Evolutionary conservation across 1,140 invertebrate genomes (phyloP).

Genomic region (Bursaphelenchus mucronatus): DNA sequence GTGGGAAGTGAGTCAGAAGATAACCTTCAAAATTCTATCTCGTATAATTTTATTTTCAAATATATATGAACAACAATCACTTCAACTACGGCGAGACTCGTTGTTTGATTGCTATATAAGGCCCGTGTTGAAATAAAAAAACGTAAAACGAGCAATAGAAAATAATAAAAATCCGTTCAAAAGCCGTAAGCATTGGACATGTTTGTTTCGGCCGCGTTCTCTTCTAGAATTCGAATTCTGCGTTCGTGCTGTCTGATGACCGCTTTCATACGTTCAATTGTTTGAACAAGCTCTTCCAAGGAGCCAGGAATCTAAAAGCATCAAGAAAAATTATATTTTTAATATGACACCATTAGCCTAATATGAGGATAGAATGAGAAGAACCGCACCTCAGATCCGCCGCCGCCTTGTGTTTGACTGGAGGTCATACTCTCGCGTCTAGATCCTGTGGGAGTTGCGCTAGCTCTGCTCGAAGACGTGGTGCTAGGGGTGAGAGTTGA

Average conservation of each 20-base stretch:
- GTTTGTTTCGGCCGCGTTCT: slow-evolving; percentile 59
- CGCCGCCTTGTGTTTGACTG: slow-evolving; percentile 2
- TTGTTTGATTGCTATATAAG: too few relatives aligned
- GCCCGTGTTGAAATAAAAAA: background rate
- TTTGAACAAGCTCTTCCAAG: slow-evolving; percentile 77
- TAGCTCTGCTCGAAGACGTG: background rate
- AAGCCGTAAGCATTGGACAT: slow-evolving; percentile 24
- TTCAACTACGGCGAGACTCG: too few relatives aligned
- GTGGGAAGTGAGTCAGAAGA: too few relatives aligned
- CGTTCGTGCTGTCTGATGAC: slow-evolving; percentile 91
- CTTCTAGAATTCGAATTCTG: slow-evolving; percentile 73
- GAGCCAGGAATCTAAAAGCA: slow-evolving; percentile 17
- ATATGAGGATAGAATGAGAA: background rate
- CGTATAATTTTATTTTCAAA: too few relatives aligned
- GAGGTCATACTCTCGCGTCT: slow-evolving; percentile 34
- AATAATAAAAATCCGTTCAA: background rate
- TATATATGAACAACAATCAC: too few relatives aligned
- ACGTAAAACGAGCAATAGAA: background rate
- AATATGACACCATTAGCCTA: too few relatives aligned
- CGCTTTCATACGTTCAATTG: slow-evolving; percentile 82
- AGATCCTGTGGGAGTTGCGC: slow-evolving; percentile 10
- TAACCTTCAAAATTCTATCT: too few relatives aligned
- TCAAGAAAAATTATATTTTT: background rate
- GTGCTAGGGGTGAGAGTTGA: background rate
- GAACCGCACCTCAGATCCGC: background rate